These are phyloP conservation scores for Gymnocephalus cernua DNA, from an alignment of 2,113 vertebrate species.

Conservation along the genomic window DNA sequence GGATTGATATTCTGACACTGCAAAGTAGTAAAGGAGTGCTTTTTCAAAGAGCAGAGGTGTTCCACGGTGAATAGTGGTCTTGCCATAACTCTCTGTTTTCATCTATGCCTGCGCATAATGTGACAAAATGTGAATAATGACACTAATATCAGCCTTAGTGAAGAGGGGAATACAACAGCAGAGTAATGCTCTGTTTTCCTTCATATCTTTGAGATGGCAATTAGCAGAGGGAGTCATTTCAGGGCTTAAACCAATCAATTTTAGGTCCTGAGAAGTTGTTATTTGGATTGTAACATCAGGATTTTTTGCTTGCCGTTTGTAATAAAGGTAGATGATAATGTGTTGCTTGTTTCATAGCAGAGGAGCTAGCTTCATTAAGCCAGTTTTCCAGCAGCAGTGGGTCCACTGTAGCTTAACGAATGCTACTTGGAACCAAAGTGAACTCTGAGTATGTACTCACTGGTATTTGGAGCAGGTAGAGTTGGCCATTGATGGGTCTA, in stretches of 20 bases:
- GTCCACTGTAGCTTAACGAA: not conserved
- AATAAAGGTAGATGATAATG: not conserved
- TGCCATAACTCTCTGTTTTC: not conserved
- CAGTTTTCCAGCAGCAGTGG: not conserved
- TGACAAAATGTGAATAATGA: not conserved
- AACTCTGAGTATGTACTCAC: constrained; percentile 80
- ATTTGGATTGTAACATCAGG: not conserved
- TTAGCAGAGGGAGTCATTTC: not conserved
- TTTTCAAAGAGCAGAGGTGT: constrained; percentile 28
- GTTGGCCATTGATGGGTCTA: constrained; percentile 88
- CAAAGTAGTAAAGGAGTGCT: constrained; percentile 29
- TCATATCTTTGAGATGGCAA: not conserved
- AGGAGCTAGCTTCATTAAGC: not conserved
- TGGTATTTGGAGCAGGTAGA: constrained; percentile 91
- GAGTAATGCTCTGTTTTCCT: not conserved
- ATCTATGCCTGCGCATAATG: not conserved
- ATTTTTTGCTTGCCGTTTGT: not conserved
- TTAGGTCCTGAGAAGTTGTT: not conserved
- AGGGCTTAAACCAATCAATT: constrained; percentile 3
- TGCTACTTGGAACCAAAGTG: not conserved
- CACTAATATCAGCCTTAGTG: not conserved
- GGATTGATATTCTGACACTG: constrained; percentile 16
- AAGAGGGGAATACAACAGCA: not conserved
- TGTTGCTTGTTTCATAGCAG: not conserved
- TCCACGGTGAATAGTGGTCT: not conserved